These are phyloP conservation scores for Crepidodera aurea DNA, from an alignment of 2,888 invertebrate genomes.

Conservation along the genomic window DNA sequence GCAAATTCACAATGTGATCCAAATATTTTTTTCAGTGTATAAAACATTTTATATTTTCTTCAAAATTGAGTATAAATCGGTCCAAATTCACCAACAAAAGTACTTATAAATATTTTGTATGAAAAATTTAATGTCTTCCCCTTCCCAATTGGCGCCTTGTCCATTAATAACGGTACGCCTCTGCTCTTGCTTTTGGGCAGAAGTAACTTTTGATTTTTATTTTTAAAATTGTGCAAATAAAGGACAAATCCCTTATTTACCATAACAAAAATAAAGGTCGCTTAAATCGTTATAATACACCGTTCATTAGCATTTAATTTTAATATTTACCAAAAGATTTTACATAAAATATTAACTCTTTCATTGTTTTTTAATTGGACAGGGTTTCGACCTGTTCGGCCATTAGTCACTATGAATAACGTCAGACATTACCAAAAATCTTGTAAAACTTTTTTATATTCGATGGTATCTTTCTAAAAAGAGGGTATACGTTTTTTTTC, in stretches of 20 bases:
- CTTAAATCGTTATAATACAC: neutral
- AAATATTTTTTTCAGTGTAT: no score
- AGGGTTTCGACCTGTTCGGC: constrained; percentile 24
- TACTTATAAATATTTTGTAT: no score
- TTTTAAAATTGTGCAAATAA: constrained; percentile 1
- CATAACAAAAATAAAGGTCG: constrained; percentile 5
- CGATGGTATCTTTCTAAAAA: constrained; percentile 24
- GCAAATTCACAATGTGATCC: no score
- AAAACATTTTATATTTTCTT: no score
- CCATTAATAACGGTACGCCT: no score
- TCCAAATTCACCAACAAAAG: no score
- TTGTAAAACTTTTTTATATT: constrained; percentile 13
- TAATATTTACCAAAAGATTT: constrained; percentile 16
- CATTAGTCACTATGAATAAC: constrained; percentile 27
- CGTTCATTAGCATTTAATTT: constrained; percentile 21
- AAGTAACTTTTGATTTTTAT: no score
- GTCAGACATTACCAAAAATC: constrained; percentile 23
- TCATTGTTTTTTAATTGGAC: constrained; percentile 35
- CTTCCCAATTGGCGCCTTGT: no score
- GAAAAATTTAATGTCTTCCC: no score
- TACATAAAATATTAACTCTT: constrained; percentile 2
- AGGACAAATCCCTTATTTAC: neutral
- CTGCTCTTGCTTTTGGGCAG: no score
- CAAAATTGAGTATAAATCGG: no score
- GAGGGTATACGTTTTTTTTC: constrained; percentile 9